Base-by-base conservation (phyloP, 2,888 invertebrate species). In the Lydus trimaculatus region DNA sequence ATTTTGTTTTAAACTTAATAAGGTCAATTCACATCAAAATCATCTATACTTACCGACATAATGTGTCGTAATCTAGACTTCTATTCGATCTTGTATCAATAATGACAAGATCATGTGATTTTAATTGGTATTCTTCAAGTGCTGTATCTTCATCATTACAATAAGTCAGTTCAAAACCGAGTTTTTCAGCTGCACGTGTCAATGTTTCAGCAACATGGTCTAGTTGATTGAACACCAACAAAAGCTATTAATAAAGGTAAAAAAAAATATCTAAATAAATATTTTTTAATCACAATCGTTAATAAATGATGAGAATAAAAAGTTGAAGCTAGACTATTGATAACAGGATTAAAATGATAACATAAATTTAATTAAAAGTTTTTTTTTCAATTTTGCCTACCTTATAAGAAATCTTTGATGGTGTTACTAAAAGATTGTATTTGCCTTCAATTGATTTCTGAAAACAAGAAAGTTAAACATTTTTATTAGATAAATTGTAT, bases 201-300 rank as follows among this genome's bases (percentile, higher is more conserved):
- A 92, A 87, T 4, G 90, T 89, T 39, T 92, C 91, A 78, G 90
- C 90, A 66, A 92, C 92, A 67, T 89, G 89, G 75, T 91, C 91
- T 70, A 88, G 87, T 72, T 87, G 86, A 7, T 89, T 87, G 82
- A 93, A 93, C 70, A 93, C 91, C 85, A 93, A 87, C 84, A 94
- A 86, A 72, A 93, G 85, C 94, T 94, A 87, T 6, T 78, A 79
- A 80, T 7, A 17, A n/a, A n/a, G 5, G n/a, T n/a, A n/a, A n/a
- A n/a, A n/a, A n/a, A n/a, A n/a, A n/a, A n/a, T n/a, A n/a, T n/a
- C n/a, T n/a, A n/a, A n/a, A n/a, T 39, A 7, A 43, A 15, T 11
- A 36, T n/a, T n/a, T n/a, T n/a, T n/a, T n/a, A n/a, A n/a, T n/a
- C n/a, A n/a, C n/a, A n/a, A n/a, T n/a, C n/a, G n/a, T n/a, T n/a